phyloP scores from a whole-genome alignment of 2,888 invertebrate species.

The Molanna angustata region DNA sequence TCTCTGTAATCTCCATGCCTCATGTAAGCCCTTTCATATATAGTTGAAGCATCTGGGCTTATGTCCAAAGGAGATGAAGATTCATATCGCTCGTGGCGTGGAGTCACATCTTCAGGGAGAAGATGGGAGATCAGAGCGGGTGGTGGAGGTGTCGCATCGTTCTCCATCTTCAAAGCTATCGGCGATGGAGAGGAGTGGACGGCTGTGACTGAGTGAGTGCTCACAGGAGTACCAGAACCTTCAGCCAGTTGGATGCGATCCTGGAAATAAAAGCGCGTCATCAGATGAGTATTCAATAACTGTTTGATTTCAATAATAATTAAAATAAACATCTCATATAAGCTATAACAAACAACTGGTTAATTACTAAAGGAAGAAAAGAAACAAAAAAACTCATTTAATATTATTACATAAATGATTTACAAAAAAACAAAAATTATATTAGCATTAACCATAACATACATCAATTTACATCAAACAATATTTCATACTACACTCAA shows the following conservation, averaged over 20 bases:
- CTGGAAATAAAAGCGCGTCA: slow-evolving; percentile 12
- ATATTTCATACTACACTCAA: too few species aligned
- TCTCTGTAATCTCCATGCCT: slow-evolving; percentile 7
- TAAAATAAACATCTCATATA: too few species aligned
- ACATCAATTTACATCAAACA: too few species aligned
- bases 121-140: slow-evolving; percentile 5
- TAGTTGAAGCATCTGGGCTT: slow-evolving; percentile 9
- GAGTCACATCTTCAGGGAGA: neutral
- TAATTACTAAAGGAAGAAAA: too few species aligned
- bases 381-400: too few species aligned
- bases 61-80: slow-evolving; percentile 7
- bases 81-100: slow-evolving; percentile 4
- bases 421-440: too few species aligned
- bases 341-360: too few species aligned
- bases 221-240: slow-evolving; percentile 20
- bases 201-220: slow-evolving; percentile 16
- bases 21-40: slow-evolving; percentile 12
- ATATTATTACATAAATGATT: too few species aligned
- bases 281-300: neutral
- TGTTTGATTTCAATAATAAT: too few species aligned
- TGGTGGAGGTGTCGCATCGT: slow-evolving; percentile 22
- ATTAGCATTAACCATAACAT: too few species aligned
- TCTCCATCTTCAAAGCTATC: slow-evolving; percentile 27
- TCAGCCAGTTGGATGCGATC: slow-evolving; percentile 16
- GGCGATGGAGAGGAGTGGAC: slow-evolving; percentile 26